Base-by-base conservation (phyloP, 2,113 vertebrate genomes). In the Trichechus manatus region DNA sequence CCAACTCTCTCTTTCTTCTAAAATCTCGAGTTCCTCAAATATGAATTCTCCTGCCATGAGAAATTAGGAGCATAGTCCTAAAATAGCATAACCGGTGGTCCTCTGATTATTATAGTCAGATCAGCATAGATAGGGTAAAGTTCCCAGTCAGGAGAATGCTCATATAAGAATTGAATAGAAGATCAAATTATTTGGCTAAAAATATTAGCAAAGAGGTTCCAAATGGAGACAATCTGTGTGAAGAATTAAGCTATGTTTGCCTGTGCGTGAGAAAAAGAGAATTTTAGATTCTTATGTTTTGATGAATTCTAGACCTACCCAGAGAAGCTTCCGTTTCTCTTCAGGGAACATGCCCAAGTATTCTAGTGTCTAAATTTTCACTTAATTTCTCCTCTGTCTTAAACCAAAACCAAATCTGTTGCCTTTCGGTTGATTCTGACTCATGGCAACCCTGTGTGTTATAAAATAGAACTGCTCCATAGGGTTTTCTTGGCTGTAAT, bases 1-100 rank as follows among this genome's bases (percentile, higher is more conserved):
- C n/a, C 31, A 50, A 50, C 44, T 89, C 10, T 83, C 61, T 20
- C 14, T 53, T 80, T 36, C 81, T 80, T n/a, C 3, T 80, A 93
- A 88, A 92, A 75, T 39, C 56, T 92, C 70, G 27, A 20, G 20
- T 85, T 79, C 72, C 74, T 92, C 85, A 85, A 80, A 75, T 89
- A 56, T 59, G 93, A 89, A 89, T 92, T 95, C 56, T 61, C 15
- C 53, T 81, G 44, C 74, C 33, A 11, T 81, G 59, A 36, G 20
- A 85, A 75, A 66, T 59, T 33, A 64, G 63, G 44, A 63, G 64
- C 84, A 59, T 42, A 56, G 53, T n/a, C 42, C 44, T 80, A 44
- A 64, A 83, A 11, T 64, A 61, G 22, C 5, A 23, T 23, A 23
- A 61, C 4, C 59, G 3, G 19, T 56, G 53, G 11, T 13, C 3